phyloP scores from a whole-genome alignment of 2,797 vertebrate genomes.

The Luscinia megarhynchos region DNA sequence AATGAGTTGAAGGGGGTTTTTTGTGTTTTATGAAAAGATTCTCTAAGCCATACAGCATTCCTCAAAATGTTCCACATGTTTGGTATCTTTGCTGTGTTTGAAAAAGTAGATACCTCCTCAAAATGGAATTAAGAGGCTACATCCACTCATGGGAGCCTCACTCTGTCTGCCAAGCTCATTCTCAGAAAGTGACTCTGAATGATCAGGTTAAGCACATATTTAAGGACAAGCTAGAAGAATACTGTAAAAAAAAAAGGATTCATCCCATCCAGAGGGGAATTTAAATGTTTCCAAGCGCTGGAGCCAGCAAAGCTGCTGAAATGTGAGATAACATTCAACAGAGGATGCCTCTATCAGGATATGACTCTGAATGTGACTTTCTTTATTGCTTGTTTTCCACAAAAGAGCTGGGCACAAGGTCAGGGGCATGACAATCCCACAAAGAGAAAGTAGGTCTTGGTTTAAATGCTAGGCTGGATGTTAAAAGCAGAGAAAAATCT shows the following conservation, averaged over 20 bases:
- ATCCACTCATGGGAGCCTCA: neutral
- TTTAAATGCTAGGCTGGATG: neutral
- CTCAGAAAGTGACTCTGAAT: neutral
- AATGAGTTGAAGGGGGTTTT: fast-evolving
- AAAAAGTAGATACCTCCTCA: neutral
- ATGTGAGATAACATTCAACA: slow-evolving; percentile 59
- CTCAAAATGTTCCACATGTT: neutral
- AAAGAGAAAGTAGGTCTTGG: slow-evolving; percentile 34
- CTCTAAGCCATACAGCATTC: neutral
- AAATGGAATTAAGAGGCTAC: neutral
- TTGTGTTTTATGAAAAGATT: neutral
- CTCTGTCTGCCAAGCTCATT: neutral
- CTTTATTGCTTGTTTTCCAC: neutral
- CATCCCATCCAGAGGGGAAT: neutral
- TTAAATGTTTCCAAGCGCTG: slow-evolving; percentile 21
- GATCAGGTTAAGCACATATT: neutral
- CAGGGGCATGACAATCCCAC: neutral
- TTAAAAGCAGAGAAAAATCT: slow-evolving; percentile 4
- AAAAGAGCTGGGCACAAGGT: slow-evolving; percentile 12
- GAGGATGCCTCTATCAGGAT: neutral
- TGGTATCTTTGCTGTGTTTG: neutral
- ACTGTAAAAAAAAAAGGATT: neutral
- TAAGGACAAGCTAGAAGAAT: slow-evolving; percentile 1
- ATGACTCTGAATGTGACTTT: slow-evolving; percentile 4
- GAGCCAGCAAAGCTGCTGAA: slow-evolving; percentile 52